phyloP scores from a whole-genome alignment of 2,113 vertebrate genomes.

The Ovis canadensis region DNA sequence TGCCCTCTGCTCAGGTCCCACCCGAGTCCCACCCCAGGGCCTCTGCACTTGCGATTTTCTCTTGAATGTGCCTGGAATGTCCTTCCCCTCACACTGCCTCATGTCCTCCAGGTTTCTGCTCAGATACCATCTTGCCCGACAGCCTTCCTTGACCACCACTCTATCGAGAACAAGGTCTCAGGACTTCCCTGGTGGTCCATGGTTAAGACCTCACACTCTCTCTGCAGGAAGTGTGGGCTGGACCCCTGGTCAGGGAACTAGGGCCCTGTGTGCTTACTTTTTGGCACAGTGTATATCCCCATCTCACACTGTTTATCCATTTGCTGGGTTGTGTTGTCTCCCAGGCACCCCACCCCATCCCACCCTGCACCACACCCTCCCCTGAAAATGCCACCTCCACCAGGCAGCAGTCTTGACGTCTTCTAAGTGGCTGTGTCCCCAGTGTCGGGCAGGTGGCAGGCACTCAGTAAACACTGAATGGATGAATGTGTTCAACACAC shows the following conservation, averaged over 20 bases:
- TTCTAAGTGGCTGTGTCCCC: neutral
- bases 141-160: neutral
- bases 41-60: neutral
- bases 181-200: accelerated
- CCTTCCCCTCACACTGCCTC: neutral
- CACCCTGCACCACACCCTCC: neutral
- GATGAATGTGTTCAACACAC: neutral
- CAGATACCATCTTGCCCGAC: neutral
- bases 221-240: neutral
- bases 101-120: neutral
- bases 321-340: neutral
- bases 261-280: neutral
- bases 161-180: neutral
- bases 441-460: neutral
- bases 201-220: neutral
- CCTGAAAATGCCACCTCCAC: neutral
- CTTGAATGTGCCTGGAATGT: neutral
- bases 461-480: neutral
- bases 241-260: neutral
- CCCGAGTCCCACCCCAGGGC: neutral
- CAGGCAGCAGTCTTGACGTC: neutral
- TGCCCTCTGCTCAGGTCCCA: neutral
- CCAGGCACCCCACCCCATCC: neutral
- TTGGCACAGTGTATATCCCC: neutral
- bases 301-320: neutral